These are phyloP conservation scores for Upupa epops DNA, from an alignment of 2,113 vertebrate genomes.

Conservation along the genomic window DNA sequence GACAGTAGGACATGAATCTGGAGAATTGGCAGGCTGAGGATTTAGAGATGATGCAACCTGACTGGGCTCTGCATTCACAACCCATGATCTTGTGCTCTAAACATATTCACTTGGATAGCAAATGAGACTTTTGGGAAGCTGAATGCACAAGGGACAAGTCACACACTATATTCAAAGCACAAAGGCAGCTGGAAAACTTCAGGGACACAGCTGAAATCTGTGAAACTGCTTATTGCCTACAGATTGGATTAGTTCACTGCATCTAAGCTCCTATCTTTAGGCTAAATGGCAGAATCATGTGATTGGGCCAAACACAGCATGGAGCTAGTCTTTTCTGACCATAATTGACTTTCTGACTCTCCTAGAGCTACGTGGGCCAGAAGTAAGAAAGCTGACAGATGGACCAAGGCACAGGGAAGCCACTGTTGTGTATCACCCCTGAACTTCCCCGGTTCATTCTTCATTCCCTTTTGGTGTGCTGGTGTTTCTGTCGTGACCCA, in stretches of 20 bases:
- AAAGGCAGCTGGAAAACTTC: conserved; percentile 18
- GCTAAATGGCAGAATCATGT: neutral
- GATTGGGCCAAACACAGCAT: neutral
- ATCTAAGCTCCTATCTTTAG: neutral
- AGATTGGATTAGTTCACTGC: accelerated
- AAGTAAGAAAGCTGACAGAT: neutral
- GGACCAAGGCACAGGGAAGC: neutral
- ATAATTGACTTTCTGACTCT: neutral
- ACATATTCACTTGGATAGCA: neutral
- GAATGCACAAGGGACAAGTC: neutral
- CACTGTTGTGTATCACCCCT: neutral
- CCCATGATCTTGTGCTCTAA: neutral
- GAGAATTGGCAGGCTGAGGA: neutral
- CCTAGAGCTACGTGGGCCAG: neutral
- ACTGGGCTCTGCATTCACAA: neutral
- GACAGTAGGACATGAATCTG: neutral
- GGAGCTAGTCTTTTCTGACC: neutral
- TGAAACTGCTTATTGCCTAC: neutral
- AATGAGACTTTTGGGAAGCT: neutral
- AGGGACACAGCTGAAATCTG: neutral
- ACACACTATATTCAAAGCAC: neutral
- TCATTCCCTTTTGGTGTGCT: neutral
- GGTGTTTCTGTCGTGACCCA: neutral
- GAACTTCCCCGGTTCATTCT: neutral
- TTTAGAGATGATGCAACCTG: conserved; percentile 8